These are phyloP conservation scores for Drosophila tropicalis DNA, from an alignment of 1,140 invertebrate species.

Conservation along the genomic window DNA sequence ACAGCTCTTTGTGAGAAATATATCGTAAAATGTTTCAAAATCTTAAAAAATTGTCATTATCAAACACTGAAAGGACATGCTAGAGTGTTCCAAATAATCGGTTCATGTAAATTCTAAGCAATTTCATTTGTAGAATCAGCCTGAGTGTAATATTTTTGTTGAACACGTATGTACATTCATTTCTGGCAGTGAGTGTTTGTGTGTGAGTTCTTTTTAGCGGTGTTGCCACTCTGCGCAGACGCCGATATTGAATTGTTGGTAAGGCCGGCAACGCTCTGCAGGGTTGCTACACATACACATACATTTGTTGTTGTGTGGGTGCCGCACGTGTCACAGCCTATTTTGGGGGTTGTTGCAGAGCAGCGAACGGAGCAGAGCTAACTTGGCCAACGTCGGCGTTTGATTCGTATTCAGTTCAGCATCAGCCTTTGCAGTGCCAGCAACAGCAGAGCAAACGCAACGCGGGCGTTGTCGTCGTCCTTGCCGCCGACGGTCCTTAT, in stretches of 20 bases:
- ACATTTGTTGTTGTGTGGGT: slow-evolving; percentile 49
- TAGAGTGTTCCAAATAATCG: no score
- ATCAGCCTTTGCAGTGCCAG: slow-evolving; percentile 67
- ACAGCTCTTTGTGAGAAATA: no score
- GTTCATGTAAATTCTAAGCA: no score
- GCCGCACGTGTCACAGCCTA: slow-evolving; percentile 43
- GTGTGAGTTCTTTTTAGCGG: slow-evolving; percentile 30
- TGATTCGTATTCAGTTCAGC: slow-evolving; percentile 64
- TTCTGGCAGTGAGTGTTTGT: slow-evolving; percentile 33
- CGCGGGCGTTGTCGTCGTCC: slow-evolving; percentile 58
- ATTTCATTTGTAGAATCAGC: no score
- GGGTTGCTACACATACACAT: slow-evolving; percentile 33
- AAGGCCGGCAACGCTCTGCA: slow-evolving; percentile 55
- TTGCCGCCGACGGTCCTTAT: slow-evolving; percentile 47
- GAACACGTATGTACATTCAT: slow-evolving; percentile 26
- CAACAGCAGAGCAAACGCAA: slow-evolving; percentile 40
- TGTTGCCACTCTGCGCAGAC: slow-evolving; percentile 58
- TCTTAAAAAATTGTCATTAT: no score
- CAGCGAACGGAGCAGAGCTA: slow-evolving; percentile 29
- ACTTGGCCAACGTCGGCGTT: slow-evolving; percentile 57
- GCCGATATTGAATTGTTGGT: slow-evolving; percentile 11
- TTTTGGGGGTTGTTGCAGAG: slow-evolving; percentile 33
- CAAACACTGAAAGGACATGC: no score
- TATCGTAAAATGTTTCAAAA: no score
- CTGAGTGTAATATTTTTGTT: background rate